These are phyloP conservation scores for Myoxocephalus aenaeus DNA, from an alignment of 2,797 vertebrate species.

Conservation along the genomic window DNA sequence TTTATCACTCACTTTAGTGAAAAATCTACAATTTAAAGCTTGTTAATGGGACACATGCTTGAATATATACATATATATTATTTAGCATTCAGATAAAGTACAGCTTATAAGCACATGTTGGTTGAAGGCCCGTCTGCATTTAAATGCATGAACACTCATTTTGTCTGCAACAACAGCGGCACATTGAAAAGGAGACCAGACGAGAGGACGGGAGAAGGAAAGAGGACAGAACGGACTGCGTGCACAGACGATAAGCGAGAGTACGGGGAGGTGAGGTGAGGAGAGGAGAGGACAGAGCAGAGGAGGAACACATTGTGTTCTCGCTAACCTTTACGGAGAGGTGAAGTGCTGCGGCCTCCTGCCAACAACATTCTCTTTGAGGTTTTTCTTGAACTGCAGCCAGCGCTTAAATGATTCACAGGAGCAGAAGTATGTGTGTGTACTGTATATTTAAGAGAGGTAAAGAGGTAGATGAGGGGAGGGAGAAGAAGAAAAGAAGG, in stretches of 20 bases:
- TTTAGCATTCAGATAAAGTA: neutral
- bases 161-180: neutral
- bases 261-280: slow-evolving; percentile 12
- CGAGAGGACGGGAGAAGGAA: neutral
- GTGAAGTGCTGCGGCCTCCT: slow-evolving; percentile 75
- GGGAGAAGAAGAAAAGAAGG: neutral
- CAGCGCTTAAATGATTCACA: slow-evolving; percentile 79
- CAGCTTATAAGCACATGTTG: neutral
- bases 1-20: neutral
- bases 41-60: neutral
- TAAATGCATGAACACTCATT: neutral
- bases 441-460: neutral
- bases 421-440: slow-evolving; percentile 57
- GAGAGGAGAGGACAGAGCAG: slow-evolving; percentile 43
- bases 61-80: neutral
- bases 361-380: slow-evolving; percentile 80
- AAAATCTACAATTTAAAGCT: neutral
- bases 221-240: neutral
- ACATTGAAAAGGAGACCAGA: neutral
- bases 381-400: slow-evolving; percentile 76
- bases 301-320: slow-evolving; percentile 72
- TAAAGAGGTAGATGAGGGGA: neutral
- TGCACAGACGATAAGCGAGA: slow-evolving; percentile 13
- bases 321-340: slow-evolving; percentile 69
- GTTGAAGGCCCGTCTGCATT: neutral